phyloP scores from a whole-genome alignment of 1,140 invertebrate species.

The Drosophila melanica region DNA sequence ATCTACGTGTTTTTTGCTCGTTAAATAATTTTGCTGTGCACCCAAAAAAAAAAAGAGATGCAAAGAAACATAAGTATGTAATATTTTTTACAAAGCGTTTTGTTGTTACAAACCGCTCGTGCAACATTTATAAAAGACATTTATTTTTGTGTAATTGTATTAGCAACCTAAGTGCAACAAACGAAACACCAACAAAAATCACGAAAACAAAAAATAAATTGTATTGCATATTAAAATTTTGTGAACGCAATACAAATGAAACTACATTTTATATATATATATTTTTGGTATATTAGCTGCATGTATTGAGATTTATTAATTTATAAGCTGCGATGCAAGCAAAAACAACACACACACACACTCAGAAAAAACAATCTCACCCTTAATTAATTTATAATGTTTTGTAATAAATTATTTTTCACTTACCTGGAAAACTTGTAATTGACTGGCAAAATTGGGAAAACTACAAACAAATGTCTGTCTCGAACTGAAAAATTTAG shows the following conservation, averaged over 20 bases:
- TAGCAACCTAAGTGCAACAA: slow-evolving; percentile 62
- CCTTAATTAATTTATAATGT: slow-evolving; percentile 62
- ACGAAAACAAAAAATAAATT: slow-evolving; percentile 25
- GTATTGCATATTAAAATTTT: slow-evolving; percentile 26
- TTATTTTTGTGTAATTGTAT: slow-evolving; percentile 71
- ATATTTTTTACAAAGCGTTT: slow-evolving; percentile 37
- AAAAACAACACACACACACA: slow-evolving; percentile 17
- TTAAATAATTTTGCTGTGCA: slow-evolving; percentile 65
- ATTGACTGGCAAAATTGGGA: background rate
- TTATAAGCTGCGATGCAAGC: slow-evolving; percentile 46
- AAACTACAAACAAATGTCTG: no score
- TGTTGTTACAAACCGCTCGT: slow-evolving; percentile 23
- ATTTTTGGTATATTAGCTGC: slow-evolving; percentile 55
- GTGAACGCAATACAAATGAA: slow-evolving; percentile 2
- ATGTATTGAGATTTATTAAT: slow-evolving; percentile 61
- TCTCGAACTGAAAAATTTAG: no score
- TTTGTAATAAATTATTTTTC: slow-evolving; percentile 73
- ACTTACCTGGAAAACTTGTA: slow-evolving; percentile 26
- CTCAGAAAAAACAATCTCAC: slow-evolving; percentile 50
- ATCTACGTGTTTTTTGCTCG: slow-evolving; percentile 62
- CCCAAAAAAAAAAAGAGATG: slow-evolving; percentile 35
- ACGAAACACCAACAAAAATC: slow-evolving; percentile 21
- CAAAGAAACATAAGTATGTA: slow-evolving; percentile 47
- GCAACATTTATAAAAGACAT: slow-evolving; percentile 58
- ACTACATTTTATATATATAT: slow-evolving; percentile 43